Base-by-base conservation (phyloP, 2,113 vertebrate genomes). In the Hippocampus barbouri region DNA sequence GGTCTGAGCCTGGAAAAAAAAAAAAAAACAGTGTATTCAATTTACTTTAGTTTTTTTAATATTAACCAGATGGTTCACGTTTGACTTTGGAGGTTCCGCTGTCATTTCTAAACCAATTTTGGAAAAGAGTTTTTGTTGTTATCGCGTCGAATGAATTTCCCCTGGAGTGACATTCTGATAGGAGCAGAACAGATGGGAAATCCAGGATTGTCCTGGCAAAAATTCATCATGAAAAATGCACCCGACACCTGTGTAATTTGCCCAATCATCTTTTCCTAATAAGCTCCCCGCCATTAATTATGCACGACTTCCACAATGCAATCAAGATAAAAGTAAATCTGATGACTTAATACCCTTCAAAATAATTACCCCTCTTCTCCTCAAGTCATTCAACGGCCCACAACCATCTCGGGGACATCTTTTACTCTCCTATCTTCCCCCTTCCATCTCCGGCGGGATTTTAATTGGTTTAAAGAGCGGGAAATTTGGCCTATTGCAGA, bases 201-300 rank as follows among this genome's bases (percentile, higher is more conserved):
- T 95, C 92, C 93, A 89, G 93, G 93, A 96, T 96, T 96, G 94
- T 98, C 96, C 95, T 93, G 91, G 95, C 93, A 96, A 97, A 43
- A 90, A 96, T 95, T 95, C 96, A 95, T 97, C 95, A 95, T 98
- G 96, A 98, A 98, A 97, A 97, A 97, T 98, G 95, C 94, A 97
- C 93, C 94, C 92, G 95, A 96, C 96, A 98, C 96, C 96, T 98
- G 96, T 97, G 95, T 97, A 97, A 97, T 97, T 97, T 97, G 95
- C 96, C 95, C 97, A 97, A 98, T 97, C 95, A 97, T 96, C 96
- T 96, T 95, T 91, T 88, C 87, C 95, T 98, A 97, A 98, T 97
- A 97, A 97, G 95, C 95, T 96, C 94, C 94, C 10, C 90, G 85
- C 92, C 93, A 97, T 97, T 96, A 98, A 97, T 98, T 97, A 97